Percentiles rank a stretch among this genome's conserved stretches.
phyloP scores from a whole-genome alignment of 2,113 vertebrate genomes.

The Hippocampus zosterae region DNA sequence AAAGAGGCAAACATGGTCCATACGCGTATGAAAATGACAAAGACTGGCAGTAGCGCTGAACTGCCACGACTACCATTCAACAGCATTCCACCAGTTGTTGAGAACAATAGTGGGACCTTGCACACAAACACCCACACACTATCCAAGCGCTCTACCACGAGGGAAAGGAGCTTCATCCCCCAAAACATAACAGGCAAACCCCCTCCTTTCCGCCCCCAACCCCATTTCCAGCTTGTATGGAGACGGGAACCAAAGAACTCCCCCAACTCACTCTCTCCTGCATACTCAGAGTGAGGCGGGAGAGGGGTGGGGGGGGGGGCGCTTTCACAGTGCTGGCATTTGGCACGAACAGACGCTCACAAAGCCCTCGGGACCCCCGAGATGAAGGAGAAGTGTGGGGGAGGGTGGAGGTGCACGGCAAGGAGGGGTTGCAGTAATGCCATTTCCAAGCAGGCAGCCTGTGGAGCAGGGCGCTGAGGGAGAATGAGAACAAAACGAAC shows the following conservation, averaged over 20 bases:
- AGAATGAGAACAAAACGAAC: slow-evolving; percentile 43
- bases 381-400: slow-evolving; percentile 44
- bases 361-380: slow-evolving; percentile 47
- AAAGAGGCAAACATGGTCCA: neutral
- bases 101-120: slow-evolving; percentile 48
- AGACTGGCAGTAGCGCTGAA: slow-evolving; percentile 33
- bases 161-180: slow-evolving; percentile 41
- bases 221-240: slow-evolving; percentile 12
- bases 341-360: slow-evolving; percentile 68
- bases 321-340: slow-evolving; percentile 63
- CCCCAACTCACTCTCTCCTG: slow-evolving; percentile 32
- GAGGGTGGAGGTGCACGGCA: slow-evolving; percentile 13
- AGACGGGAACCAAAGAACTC: slow-evolving; percentile 34
- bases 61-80: slow-evolving; percentile 46
- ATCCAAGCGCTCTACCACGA: slow-evolving; percentile 40
- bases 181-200: slow-evolving; percentile 39
- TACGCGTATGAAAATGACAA: slow-evolving; percentile 25
- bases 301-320: slow-evolving; percentile 20
- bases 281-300: slow-evolving; percentile 21
- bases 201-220: too few relatives aligned
- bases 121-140: slow-evolving; percentile 21
- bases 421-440: slow-evolving; percentile 34
- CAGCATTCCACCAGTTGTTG: slow-evolving; percentile 50
- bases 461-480: slow-evolving; percentile 34
- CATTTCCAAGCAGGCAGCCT: slow-evolving; percentile 54